Percentiles rank a stretch among this genome's conserved stretches.
Conservation (phyloP, 2,113 vertebrate genomes). For the Protobothrops mucrosquamatus region DNA sequence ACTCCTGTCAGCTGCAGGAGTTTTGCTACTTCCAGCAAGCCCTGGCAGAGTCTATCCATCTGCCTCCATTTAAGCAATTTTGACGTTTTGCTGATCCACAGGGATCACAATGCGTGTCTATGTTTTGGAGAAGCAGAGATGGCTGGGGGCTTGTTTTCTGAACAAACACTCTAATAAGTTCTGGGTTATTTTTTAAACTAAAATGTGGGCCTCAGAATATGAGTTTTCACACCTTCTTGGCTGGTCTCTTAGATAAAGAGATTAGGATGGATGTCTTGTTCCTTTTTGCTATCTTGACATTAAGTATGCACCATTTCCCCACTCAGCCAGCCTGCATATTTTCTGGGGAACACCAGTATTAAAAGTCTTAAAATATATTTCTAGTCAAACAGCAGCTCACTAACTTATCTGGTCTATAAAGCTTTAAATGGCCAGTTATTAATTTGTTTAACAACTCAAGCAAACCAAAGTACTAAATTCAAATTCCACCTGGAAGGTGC, state of each 20-base stretch:
- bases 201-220: neutral
- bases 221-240: neutral
- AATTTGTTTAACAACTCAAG: constrained; percentile 8
- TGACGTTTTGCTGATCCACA: constrained; percentile 15
- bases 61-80: neutral
- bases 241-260: neutral
- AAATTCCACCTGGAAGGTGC: neutral
- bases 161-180: constrained; percentile 23
- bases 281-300: neutral
- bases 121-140: neutral
- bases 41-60: neutral
- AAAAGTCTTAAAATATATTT: neutral
- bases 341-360: neutral
- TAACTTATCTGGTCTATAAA: neutral
- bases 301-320: neutral
- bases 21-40: neutral
- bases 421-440: constrained; percentile 13
- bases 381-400: neutral
- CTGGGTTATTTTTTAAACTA: neutral
- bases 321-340: neutral
- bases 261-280: neutral
- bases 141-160: constrained; percentile 15
- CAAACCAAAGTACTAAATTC: neutral
- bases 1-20: constrained; percentile 17
- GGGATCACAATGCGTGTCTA: constrained; percentile 4